A percentile compares a stretch with the other conserved stretches of the same genome.
phyloP scores from a whole-genome alignment of 2,888 invertebrate species.

The Pseudeuparius sepicola region DNA sequence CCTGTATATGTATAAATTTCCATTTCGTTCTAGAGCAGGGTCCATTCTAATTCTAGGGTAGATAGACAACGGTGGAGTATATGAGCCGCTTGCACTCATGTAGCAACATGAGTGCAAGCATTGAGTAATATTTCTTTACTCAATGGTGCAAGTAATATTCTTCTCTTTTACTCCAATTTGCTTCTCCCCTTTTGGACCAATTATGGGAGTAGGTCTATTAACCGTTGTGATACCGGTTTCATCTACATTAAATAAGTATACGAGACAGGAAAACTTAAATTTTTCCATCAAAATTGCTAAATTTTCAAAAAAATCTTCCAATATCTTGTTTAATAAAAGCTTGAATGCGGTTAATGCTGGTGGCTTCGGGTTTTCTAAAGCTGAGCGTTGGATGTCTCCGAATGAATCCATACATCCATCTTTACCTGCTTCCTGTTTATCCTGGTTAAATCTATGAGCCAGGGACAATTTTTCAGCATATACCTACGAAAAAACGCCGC shows the following conservation, averaged over 20 bases:
- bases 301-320: too few species aligned
- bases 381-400: slow-evolving; percentile 12
- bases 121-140: too few species aligned
- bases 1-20: too few species aligned
- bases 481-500: too few species aligned
- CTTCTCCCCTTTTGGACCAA: slow-evolving; percentile 4
- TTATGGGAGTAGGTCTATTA: not conserved
- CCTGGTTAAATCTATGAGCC: slow-evolving; percentile 12
- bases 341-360: slow-evolving; percentile 11
- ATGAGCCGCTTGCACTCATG: too few species aligned
- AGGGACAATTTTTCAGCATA: too few species aligned
- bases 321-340: slow-evolving; percentile 8
- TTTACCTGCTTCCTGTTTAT: slow-evolving; percentile 11
- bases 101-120: too few species aligned
- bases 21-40: too few species aligned
- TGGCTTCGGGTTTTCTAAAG: slow-evolving; percentile 10
- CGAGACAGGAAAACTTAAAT: not conserved
- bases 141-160: too few species aligned
- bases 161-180: slow-evolving; percentile 10
- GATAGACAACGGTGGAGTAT: too few species aligned
- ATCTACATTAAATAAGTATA: slow-evolving; percentile 6
- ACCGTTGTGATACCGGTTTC: slow-evolving; percentile 8
- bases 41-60: too few species aligned
- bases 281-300: slow-evolving; percentile 1
- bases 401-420: too few species aligned